Conservation (phyloP, 1,140 invertebrate genomes). For the Drosophila watanabei region DNA sequence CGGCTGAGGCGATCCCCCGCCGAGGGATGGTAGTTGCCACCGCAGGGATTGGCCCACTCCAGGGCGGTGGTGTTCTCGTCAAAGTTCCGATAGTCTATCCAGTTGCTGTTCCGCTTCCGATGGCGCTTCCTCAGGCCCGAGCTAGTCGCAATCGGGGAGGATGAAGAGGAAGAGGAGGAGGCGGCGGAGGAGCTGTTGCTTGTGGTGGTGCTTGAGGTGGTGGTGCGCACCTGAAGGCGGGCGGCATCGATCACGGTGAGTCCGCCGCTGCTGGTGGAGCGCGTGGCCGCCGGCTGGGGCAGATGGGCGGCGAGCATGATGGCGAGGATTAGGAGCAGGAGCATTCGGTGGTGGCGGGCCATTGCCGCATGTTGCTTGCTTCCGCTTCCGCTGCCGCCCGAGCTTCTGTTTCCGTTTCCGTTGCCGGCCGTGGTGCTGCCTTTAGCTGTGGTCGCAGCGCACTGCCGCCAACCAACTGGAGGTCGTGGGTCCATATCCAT, state of each 20-base stretch:
- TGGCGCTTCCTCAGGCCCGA: conserved; percentile 66
- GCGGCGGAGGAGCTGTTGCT: conserved; percentile 13
- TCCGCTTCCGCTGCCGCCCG: conserved; percentile 54
- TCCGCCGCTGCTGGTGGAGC: conserved; percentile 56
- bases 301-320: conserved; percentile 31
- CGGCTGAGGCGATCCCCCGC: conserved; percentile 47
- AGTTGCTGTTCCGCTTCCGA: conserved; percentile 79
- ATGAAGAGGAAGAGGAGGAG: background rate
- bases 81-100: conserved; percentile 74
- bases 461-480: conserved; percentile 75
- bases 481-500: background rate
- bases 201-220: background rate
- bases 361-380: conserved; percentile 53
- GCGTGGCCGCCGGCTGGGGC: conserved; percentile 44
- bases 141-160: background rate
- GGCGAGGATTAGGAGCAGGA: conserved; percentile 51
- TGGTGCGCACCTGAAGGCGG: conserved; percentile 15
- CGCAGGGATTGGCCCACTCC: conserved; percentile 81
- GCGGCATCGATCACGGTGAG: conserved; percentile 46
- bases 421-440: conserved; percentile 62
- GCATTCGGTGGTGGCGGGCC: conserved; percentile 26
- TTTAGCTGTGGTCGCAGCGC: conserved; percentile 75
- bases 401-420: conserved; percentile 27
- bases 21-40: conserved; percentile 63
- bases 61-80: conserved; percentile 71